Conservation (phyloP, 2,888 invertebrate genomes). For the Watsonalla binaria region DNA sequence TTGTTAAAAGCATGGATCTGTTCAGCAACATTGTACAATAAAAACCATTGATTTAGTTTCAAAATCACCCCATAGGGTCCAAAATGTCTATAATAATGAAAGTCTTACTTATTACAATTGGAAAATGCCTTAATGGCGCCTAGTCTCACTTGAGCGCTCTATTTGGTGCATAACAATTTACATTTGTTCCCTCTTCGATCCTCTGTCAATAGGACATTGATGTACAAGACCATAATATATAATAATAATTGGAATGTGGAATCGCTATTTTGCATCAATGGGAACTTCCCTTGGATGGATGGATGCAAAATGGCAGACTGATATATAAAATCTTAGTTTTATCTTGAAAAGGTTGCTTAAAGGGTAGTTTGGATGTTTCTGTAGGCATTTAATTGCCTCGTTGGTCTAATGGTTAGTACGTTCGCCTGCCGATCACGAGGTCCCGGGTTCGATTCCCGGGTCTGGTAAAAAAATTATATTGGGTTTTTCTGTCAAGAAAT, state of each 20-base stretch:
- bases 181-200: conserved; percentile 45
- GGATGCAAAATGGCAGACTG: too few relatives aligned
- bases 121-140: conserved; percentile 42
- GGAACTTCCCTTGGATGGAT: too few relatives aligned
- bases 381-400: too few relatives aligned
- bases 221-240: not conserved
- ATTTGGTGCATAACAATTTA: conserved; percentile 48
- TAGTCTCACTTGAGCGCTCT: conserved; percentile 53
- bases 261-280: too few relatives aligned
- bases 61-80: not conserved
- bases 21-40: not conserved
- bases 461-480: too few relatives aligned
- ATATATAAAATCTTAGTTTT: not conserved
- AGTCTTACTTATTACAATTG: conserved; percentile 18
- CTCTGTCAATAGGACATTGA: conserved; percentile 20
- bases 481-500: too few relatives aligned
- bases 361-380: not conserved
- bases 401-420: too few relatives aligned
- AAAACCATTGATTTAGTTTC: not conserved
- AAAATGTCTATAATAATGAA: conserved; percentile 11
- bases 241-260: too few relatives aligned
- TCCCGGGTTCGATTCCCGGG: too few relatives aligned
- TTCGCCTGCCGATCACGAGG: too few relatives aligned
- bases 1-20: not conserved
- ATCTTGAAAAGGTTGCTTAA: too few relatives aligned